A percentile compares a stretch with the other conserved stretches of the same genome.
phyloP scores from a whole-genome alignment of 2,797 vertebrate genomes.

The Furcifer pardalis region DNA sequence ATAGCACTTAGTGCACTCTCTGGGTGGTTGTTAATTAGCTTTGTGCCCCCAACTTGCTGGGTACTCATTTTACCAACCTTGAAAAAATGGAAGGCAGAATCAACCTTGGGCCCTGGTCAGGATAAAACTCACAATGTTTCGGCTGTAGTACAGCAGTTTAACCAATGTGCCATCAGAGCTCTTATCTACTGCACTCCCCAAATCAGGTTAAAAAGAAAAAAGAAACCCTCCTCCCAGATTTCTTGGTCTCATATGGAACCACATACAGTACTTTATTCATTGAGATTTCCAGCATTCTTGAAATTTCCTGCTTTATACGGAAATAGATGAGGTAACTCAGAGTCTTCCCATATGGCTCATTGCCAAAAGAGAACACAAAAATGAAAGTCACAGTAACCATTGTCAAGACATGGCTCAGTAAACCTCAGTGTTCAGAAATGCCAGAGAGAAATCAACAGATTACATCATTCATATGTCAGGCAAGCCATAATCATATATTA shows the following conservation, averaged over 20 bases:
- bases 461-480: not conserved
- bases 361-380: no score
- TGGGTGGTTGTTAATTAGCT: no score
- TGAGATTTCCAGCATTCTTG: no score
- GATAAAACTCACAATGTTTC: no score
- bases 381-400: not conserved
- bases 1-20: no score
- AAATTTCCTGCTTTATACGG: not conserved
- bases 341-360: not conserved
- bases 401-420: slow-evolving; percentile 14
- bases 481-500: not conserved
- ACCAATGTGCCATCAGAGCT: no score
- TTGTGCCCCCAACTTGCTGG: no score
- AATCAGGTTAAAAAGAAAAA: not conserved
- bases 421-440: slow-evolving; percentile 35
- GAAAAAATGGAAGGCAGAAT: no score
- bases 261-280: not conserved
- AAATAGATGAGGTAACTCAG: not conserved
- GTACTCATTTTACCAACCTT: no score
- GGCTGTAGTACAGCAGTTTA: no score
- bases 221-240: not conserved
- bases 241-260: not conserved
- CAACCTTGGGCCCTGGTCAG: no score
- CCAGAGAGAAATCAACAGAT: not conserved
- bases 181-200: no score